phyloP scores from a whole-genome alignment of 2,888 invertebrate species.

The Synanthedon tipuliformis region DNA sequence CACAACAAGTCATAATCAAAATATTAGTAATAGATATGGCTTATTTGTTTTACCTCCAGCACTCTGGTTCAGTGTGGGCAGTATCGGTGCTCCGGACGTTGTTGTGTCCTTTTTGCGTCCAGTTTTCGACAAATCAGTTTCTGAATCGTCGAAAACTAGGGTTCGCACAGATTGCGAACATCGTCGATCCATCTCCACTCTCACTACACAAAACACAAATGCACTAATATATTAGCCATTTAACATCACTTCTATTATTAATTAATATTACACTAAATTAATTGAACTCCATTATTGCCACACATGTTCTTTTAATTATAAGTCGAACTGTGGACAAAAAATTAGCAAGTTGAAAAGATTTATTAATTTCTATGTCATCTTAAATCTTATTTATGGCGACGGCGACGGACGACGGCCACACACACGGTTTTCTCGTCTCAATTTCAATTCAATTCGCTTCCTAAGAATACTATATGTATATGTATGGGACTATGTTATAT shows the following conservation, averaged over 20 bases:
- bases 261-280: background rate
- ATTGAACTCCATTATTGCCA: too few relatives aligned
- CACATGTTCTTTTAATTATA: too few relatives aligned
- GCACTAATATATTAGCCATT: constrained; percentile 55
- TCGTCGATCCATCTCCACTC: constrained; percentile 65
- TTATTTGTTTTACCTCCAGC: constrained; percentile 47
- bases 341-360: too few relatives aligned
- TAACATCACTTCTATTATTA: constrained; percentile 22
- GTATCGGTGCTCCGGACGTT: constrained; percentile 33
- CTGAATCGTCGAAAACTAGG: constrained; percentile 80
- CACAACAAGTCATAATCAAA: constrained; percentile 13
- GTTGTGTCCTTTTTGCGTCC: constrained; percentile 51
- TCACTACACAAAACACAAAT: constrained; percentile 52
- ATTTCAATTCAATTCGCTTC: too few relatives aligned
- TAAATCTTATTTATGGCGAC: background rate
- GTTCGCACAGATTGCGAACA: constrained; percentile 80
- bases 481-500: too few relatives aligned
- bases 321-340: constrained; percentile 2
- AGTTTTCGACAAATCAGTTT: constrained; percentile 63
- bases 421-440: too few relatives aligned
- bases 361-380: background rate
- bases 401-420: too few relatives aligned
- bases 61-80: constrained; percentile 50
- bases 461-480: too few relatives aligned
- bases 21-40: constrained; percentile 6